Evolutionary conservation across 1,140 invertebrate genomes (phyloP).

Genomic region (Popillia japonica): DNA sequence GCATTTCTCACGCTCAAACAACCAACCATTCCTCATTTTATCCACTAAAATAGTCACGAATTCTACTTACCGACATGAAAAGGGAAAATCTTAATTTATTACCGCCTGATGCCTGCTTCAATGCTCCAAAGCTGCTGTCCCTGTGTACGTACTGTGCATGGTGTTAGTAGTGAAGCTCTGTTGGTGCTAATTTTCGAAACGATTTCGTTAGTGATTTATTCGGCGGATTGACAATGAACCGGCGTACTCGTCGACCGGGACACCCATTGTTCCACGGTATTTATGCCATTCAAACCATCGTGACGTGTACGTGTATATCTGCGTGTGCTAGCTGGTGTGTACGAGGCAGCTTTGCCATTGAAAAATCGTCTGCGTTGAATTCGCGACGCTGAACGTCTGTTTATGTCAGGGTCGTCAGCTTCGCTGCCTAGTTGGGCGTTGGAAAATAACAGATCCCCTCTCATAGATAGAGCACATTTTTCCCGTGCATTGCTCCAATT

Average conservation of each 20-base stretch:
- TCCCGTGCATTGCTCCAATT: background rate
- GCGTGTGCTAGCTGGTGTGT: background rate
- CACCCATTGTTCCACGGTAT: constrained; percentile 13
- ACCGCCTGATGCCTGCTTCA: constrained; percentile 1
- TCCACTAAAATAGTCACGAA: background rate
- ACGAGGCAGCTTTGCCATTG: background rate
- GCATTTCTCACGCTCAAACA: background rate
- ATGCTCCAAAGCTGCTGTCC: background rate
- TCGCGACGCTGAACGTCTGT: background rate
- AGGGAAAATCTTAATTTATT: constrained; percentile 16
- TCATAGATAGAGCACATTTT: background rate
- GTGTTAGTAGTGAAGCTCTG: constrained; percentile 4
- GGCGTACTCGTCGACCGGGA: constrained; percentile 3
- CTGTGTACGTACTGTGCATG: background rate
- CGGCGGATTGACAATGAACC: constrained; percentile 13
- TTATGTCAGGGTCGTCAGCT: background rate
- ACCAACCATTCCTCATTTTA: background rate
- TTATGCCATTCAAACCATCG: constrained; percentile 1
- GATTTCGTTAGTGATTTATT: constrained; percentile 19
- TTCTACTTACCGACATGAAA: constrained; percentile 14
- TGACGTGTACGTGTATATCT: background rate
- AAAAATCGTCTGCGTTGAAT: constrained; percentile 14
- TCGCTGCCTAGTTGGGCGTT: constrained; percentile 3
- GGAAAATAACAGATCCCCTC: background rate
- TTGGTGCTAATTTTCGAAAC: constrained; percentile 18